phyloP scores from a whole-genome alignment of 92 coral and sea anemone species.

The Diadumene lineata region DNA sequence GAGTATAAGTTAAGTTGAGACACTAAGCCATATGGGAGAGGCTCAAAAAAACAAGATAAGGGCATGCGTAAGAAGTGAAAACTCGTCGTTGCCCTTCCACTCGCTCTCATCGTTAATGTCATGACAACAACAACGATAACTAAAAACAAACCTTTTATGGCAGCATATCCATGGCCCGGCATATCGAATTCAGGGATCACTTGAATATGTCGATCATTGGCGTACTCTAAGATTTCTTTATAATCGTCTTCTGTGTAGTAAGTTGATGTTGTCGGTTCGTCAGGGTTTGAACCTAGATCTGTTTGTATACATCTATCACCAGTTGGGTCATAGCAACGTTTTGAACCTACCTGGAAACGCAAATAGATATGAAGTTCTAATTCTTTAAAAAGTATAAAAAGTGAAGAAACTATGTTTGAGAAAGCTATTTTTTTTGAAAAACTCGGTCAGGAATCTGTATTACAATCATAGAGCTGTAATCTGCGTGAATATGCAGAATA shows the following conservation, averaged over 20 bases:
- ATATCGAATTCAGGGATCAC: conserved; percentile 98
- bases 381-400: no score
- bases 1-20: no score
- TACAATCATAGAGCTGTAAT: no score
- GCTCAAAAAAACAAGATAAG: no score
- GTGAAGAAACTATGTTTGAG: no score
- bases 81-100: no score
- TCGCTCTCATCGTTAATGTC: background rate
- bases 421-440: no score
- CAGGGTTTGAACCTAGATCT: conserved; percentile 85
- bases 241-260: conserved; percentile 74
- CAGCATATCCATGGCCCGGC: conserved; percentile 91
- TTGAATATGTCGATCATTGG: conserved; percentile 75
- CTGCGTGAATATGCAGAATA: no score
- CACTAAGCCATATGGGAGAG: no score
- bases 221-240: conserved; percentile 71
- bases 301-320: conserved; percentile 64
- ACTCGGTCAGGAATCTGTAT: no score
- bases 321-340: conserved; percentile 72
- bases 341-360: conserved; percentile 71
- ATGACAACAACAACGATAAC: background rate
- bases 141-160: conserved; percentile 36
- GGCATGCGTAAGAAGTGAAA: no score
- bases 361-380: background rate
- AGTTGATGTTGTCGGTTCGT: conserved; percentile 51